Evolutionary conservation across 1,140 invertebrate genomes (phyloP).

Genomic region (Popillia japonica): DNA sequence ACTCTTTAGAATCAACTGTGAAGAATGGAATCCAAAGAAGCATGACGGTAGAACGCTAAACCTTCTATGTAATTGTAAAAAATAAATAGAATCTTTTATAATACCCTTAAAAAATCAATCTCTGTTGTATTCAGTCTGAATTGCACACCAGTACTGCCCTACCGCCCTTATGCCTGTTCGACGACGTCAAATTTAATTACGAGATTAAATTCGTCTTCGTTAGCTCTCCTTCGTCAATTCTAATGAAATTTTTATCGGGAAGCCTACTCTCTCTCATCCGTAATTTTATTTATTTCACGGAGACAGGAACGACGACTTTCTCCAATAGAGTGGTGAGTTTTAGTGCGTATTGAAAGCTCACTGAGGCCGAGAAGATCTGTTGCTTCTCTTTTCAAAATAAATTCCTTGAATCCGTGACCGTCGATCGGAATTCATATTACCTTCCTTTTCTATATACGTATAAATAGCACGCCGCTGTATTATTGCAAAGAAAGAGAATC

Average conservation of each 20-base stretch:
- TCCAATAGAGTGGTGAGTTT: not conserved
- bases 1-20: not conserved
- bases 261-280: not conserved
- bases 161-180: not conserved
- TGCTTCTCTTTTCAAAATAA: constrained; percentile 2
- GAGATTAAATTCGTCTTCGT: constrained; percentile 22
- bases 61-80: not conserved
- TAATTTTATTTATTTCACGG: constrained; percentile 27
- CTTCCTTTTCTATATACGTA: not conserved
- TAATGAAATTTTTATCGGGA: constrained; percentile 32
- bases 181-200: constrained; percentile 11
- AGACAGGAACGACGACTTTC: not conserved
- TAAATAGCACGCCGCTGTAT: not conserved
- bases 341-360: not conserved
- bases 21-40: not conserved
- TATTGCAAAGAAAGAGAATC: not conserved
- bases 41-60: too few species aligned
- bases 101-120: constrained; percentile 9
- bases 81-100: not conserved
- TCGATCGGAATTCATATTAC: not conserved
- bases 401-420: not conserved
- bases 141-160: not conserved
- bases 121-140: not conserved
- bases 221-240: not conserved
- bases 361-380: not conserved